Evolutionary conservation across 2,797 vertebrate genomes (phyloP).

Genomic region (Silurus lanzhouensis): DNA sequence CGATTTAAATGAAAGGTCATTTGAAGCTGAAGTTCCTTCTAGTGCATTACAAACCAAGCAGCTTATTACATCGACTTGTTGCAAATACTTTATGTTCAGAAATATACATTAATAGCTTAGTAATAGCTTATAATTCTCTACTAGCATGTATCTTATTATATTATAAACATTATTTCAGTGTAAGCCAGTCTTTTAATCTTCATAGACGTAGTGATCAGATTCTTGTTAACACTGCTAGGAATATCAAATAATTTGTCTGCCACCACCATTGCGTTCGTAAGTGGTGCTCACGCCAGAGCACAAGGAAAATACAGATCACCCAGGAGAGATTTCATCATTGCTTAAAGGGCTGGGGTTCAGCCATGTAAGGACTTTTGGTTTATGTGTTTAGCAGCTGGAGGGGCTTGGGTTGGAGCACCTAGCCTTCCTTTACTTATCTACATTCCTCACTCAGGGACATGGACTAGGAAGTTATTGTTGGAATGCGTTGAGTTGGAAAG

Average conservation of each 20-base stretch:
- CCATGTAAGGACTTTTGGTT: not conserved
- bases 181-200: not conserved
- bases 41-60: not conserved
- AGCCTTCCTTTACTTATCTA: slow-evolving; percentile 36
- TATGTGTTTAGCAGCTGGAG: slow-evolving; percentile 46
- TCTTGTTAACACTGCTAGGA: slow-evolving; percentile 8
- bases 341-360: slow-evolving; percentile 53
- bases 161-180: not conserved
- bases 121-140: no score
- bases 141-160: not conserved
- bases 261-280: not conserved
- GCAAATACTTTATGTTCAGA: not conserved
- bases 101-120: not conserved
- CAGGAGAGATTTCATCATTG: slow-evolving; percentile 64
- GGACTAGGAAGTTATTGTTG: slow-evolving; percentile 50
- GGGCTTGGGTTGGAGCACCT: slow-evolving; percentile 41
- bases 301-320: slow-evolving; percentile 56
- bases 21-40: slow-evolving; percentile 6
- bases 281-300: not conserved
- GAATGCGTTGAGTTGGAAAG: slow-evolving; percentile 46
- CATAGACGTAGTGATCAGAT: not conserved
- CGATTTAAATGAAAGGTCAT: not conserved
- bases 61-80: not conserved
- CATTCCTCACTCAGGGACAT: slow-evolving; percentile 31
- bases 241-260: not conserved